Evolutionary conservation across 2,888 invertebrate species (phyloP).

Genomic region (Zelleria hepariella): DNA sequence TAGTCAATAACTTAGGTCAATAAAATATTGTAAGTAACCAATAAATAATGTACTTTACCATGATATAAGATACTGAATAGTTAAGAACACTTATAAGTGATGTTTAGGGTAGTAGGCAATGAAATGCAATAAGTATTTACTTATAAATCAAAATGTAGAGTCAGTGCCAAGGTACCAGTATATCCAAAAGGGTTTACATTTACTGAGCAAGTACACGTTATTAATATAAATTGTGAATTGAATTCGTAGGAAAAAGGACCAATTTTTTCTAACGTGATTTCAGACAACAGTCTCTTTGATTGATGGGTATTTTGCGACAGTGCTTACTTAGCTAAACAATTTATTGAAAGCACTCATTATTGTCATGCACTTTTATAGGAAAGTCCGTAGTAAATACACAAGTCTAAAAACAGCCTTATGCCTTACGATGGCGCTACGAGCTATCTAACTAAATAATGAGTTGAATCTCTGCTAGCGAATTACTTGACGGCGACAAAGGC

Average conservation of each 20-base stretch:
- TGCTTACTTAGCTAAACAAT: slow-evolving; percentile 13
- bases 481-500: slow-evolving; percentile 3
- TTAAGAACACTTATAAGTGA: slow-evolving; percentile 43
- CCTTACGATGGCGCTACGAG: slow-evolving; percentile 19
- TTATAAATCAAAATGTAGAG: neutral
- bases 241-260: neutral
- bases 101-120: slow-evolving; percentile 27
- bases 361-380: slow-evolving; percentile 57
- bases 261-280: neutral
- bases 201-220: neutral
- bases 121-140: neutral
- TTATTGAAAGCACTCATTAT: slow-evolving; percentile 60
- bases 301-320: neutral
- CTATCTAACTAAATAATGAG: neutral
- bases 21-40: slow-evolving; percentile 36
- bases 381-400: neutral
- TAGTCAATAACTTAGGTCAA: slow-evolving; percentile 49
- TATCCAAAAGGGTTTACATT: neutral
- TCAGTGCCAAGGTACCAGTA: neutral
- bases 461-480: slow-evolving; percentile 1
- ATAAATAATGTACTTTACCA: slow-evolving; percentile 20
- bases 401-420: slow-evolving; percentile 10
- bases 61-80: slow-evolving; percentile 18
- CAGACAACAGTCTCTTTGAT: neutral
- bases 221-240: too few relatives aligned